phyloP scores from a whole-genome alignment of 2,888 invertebrate species.

The Mayetiola destructor region DNA sequence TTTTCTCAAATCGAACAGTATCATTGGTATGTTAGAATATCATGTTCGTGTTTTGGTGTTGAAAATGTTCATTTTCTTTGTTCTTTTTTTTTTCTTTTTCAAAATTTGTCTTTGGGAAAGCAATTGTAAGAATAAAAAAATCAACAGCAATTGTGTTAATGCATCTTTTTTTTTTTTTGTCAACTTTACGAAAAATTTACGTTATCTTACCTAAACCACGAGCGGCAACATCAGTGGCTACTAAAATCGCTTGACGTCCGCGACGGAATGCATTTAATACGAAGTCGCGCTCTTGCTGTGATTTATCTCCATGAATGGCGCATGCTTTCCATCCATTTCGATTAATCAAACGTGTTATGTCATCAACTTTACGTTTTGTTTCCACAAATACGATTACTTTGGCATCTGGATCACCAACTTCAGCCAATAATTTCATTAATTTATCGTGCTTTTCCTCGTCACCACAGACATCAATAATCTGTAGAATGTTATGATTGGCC shows the following conservation, averaged over 20 bases:
- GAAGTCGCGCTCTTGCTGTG: conserved; percentile 79
- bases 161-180: not conserved
- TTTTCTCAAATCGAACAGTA: too few species aligned
- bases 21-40: too few species aligned
- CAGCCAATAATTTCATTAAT: conserved; percentile 68
- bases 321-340: conserved; percentile 62
- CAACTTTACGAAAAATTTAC: not conserved
- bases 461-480: conserved; percentile 89
- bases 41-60: too few species aligned
- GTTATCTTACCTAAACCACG: conserved; percentile 65
- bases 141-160: conserved; percentile 2
- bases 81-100: not conserved
- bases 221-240: conserved; percentile 91
- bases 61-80: not conserved
- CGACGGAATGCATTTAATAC: conserved; percentile 69
- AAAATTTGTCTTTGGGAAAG: too few species aligned
- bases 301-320: conserved; percentile 80
- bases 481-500: conserved; percentile 86
- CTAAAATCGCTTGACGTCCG: conserved; percentile 63
- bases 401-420: conserved; percentile 82
- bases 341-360: conserved; percentile 62
- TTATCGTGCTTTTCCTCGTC: conserved; percentile 90
- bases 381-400: conserved; percentile 98
- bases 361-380: conserved; percentile 79
- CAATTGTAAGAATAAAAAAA: too few species aligned